phyloP scores from a whole-genome alignment of 2,888 invertebrate genomes.

The Drosophila diplacantha region DNA sequence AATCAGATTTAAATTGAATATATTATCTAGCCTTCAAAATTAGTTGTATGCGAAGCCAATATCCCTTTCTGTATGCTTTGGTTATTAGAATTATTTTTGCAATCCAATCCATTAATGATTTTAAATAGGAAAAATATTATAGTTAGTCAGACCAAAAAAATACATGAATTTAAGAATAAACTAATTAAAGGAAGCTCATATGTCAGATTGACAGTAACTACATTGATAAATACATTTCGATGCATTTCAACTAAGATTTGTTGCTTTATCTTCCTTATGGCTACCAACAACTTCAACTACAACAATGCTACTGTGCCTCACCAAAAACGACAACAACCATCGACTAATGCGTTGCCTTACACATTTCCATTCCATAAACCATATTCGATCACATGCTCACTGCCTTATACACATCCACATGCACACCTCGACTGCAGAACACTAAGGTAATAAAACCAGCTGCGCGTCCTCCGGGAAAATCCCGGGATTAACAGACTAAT shows the following conservation, averaged over 20 bases:
- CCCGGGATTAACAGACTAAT: background rate
- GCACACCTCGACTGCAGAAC: constrained; percentile 60
- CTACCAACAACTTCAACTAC: constrained; percentile 37
- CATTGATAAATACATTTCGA: background rate
- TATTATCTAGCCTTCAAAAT: background rate
- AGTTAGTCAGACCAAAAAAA: background rate
- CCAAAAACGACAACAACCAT: constrained; percentile 34
- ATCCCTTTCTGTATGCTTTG: background rate
- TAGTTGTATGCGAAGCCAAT: background rate
- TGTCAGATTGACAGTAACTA: background rate
- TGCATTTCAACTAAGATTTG: constrained; percentile 36
- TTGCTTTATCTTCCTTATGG: constrained; percentile 47
- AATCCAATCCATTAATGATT: background rate
- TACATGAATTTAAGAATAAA: background rate
- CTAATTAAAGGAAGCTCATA: too few relatives aligned
- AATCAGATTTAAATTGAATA: background rate
- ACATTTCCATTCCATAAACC: constrained; percentile 29
- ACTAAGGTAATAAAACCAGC: constrained; percentile 72
- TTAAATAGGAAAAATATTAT: background rate
- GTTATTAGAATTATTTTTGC: background rate
- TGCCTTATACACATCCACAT: constrained; percentile 16
- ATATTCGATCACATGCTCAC: constrained; percentile 8
- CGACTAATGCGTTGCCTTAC: constrained; percentile 51
- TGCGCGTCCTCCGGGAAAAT: background rate
- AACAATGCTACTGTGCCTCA: constrained; percentile 25